phyloP scores from a whole-genome alignment of 2,113 vertebrate genomes.

The Mola mola region DNA sequence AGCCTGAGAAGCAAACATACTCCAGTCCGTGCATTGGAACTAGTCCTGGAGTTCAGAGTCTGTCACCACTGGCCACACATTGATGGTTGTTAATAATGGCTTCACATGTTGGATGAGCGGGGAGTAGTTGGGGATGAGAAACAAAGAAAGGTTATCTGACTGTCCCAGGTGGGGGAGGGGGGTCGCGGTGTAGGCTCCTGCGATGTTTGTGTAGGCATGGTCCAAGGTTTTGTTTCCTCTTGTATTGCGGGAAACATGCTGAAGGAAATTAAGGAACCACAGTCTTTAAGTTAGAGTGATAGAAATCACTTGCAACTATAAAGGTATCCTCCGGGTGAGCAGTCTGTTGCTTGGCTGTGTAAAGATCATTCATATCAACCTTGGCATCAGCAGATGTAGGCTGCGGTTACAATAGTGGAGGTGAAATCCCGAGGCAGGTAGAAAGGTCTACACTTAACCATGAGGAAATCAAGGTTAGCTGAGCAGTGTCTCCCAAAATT shows the following conservation, averaged over 20 bases:
- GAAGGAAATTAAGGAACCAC: background rate
- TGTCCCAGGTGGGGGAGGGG: background rate
- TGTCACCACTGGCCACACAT: background rate
- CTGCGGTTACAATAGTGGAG: background rate
- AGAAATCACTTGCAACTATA: conserved; percentile 1
- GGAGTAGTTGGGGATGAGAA: background rate
- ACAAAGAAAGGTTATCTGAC: background rate
- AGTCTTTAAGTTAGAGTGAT: background rate
- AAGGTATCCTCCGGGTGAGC: background rate
- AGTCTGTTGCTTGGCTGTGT: background rate
- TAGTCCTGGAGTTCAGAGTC: background rate
- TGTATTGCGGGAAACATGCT: background rate
- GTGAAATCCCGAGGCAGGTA: background rate
- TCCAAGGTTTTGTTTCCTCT: background rate
- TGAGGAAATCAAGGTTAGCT: background rate
- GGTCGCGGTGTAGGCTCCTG: background rate
- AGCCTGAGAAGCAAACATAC: no score
- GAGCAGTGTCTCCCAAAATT: conserved; percentile 3
- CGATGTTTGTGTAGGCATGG: background rate
- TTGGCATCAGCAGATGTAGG: background rate
- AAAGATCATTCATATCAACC: background rate
- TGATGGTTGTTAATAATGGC: background rate
- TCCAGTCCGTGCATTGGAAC: background rate
- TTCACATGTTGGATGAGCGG: background rate
- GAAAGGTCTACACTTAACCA: conserved; percentile 2